Evolutionary conservation across 2,888 invertebrate species (phyloP).

Genomic region (Mythimna lalbum): DNA sequence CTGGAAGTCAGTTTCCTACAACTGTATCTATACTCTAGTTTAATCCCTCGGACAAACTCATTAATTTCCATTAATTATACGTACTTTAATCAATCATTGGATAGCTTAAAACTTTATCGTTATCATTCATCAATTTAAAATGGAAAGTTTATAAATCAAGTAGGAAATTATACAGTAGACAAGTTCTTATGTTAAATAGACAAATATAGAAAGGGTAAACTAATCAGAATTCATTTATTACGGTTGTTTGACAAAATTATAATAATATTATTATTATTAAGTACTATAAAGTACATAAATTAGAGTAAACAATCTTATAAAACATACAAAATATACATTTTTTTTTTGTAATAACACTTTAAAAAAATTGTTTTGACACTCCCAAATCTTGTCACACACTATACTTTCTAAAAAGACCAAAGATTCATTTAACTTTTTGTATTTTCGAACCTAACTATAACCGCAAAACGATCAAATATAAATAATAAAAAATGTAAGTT

Average conservation of each 20-base stretch:
- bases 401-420: background rate
- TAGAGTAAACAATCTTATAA: background rate
- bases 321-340: background rate
- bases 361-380: too few species aligned
- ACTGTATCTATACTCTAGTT: conserved; percentile 31
- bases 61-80: conserved; percentile 38
- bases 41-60: conserved; percentile 26
- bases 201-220: background rate
- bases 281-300: background rate
- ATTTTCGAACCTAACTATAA: background rate
- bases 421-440: background rate
- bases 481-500: conserved; percentile 4
- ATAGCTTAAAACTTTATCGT: conserved; percentile 26
- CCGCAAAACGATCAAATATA: background rate
- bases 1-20: conserved; percentile 44
- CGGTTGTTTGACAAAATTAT: too few species aligned
- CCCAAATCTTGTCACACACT: background rate
- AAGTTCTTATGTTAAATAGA: background rate
- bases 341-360: too few species aligned
- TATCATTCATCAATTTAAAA: conserved; percentile 27
- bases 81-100: conserved; percentile 43
- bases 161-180: background rate
- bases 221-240: background rate
- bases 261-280: too few species aligned
- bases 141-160: background rate